These are phyloP conservation scores for Panurus biarmicus DNA, from an alignment of 2,113 vertebrate species.

Conservation along the genomic window DNA sequence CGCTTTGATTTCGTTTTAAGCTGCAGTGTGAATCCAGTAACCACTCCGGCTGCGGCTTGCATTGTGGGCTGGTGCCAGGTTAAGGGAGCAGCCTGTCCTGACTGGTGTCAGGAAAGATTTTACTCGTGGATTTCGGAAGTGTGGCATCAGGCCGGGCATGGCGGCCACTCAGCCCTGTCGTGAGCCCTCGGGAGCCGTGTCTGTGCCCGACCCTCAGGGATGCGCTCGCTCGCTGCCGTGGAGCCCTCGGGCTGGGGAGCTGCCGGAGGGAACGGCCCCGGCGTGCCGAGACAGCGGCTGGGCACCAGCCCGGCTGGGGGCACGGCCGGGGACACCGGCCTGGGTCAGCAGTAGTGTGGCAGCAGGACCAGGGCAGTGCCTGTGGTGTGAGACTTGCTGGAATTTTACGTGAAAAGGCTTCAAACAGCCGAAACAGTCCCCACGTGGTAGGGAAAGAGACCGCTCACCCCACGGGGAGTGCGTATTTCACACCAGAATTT, in stretches of 20 bases:
- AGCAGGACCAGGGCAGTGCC: background rate
- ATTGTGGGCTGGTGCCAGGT: rapidly evolving
- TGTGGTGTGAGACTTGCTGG: background rate
- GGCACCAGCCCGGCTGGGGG: background rate
- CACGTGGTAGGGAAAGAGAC: rapidly evolving
- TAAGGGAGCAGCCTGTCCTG: background rate
- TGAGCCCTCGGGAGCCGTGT: rapidly evolving
- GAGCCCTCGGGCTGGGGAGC: background rate
- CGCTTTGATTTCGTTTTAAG: background rate
- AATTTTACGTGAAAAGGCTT: background rate
- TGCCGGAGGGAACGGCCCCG: background rate
- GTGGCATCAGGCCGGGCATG: background rate
- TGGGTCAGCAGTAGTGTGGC: background rate
- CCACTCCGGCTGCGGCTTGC: rapidly evolving
- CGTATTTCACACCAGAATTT: background rate
- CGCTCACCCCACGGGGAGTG: rapidly evolving
- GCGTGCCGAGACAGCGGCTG: background rate
- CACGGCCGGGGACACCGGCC: background rate
- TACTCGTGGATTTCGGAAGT: rapidly evolving
- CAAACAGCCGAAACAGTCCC: background rate
- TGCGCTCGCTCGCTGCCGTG: rapidly evolving
- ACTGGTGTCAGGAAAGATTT: no score
- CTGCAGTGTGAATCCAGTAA: background rate
- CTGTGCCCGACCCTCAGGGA: background rate
- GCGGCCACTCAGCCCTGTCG: rapidly evolving